A percentile compares a stretch with the other conserved stretches of the same genome.
Conservation (phyloP, 2,797 vertebrate genomes). For the Eulemur mongoz region DNA sequence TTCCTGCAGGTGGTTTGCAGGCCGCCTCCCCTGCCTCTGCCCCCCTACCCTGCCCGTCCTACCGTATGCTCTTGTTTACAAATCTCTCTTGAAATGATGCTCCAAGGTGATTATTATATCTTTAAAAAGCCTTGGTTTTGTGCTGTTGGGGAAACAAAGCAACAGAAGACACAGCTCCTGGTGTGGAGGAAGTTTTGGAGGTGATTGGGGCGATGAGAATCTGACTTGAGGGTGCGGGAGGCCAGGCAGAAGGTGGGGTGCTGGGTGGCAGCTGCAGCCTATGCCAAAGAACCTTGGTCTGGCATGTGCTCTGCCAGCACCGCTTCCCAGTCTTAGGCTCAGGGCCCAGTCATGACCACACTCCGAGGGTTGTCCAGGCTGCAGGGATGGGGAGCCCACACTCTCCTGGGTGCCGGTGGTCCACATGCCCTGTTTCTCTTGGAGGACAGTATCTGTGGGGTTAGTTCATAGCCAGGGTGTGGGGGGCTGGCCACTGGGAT, state of each 20-base stretch:
- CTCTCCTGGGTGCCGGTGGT: neutral
- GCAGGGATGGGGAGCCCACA: neutral
- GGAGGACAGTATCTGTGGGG: neutral
- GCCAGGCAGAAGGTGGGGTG: rapidly evolving
- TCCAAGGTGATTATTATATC: neutral
- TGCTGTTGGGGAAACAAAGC: constrained; percentile 32
- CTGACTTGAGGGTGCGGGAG: rapidly evolving
- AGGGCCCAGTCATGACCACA: neutral
- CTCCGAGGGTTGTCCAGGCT: rapidly evolving
- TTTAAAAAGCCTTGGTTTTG: neutral
- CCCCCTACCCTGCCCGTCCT: neutral
- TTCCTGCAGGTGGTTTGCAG: neutral
- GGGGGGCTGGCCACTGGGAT: too few species aligned
- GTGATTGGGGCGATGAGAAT: neutral
- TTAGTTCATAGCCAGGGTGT: too few species aligned
- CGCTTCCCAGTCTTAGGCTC: neutral
- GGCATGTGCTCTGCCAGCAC: rapidly evolving
- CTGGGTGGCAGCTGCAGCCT: neutral
- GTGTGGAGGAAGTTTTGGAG: neutral
- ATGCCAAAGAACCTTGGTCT: too few species aligned
- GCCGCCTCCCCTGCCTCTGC: rapidly evolving
- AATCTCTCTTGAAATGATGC: neutral
- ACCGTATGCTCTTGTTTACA: neutral
- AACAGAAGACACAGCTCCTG: neutral
- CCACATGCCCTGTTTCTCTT: too few species aligned